Evolutionary conservation across 1,140 invertebrate genomes (phyloP), one percentile per base, ranked within the genome.

Genomic region (Hyposmocoma kahamanoa): DNA sequence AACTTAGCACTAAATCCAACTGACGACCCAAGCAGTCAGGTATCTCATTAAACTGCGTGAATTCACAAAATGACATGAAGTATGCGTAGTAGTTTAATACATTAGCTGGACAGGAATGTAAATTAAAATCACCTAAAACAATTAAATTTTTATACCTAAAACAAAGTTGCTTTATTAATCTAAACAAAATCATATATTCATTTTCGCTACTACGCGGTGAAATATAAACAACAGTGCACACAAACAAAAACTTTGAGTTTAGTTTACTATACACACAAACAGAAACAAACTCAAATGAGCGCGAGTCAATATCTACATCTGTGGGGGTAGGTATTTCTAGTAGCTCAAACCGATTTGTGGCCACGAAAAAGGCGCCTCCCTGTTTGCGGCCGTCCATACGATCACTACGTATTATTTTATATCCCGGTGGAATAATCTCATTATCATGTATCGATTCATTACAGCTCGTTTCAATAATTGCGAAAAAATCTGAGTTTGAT

Each of bases 121-220:
- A 36, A 17, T 36, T 36, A 36, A n/a, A n/a, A n/a, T n/a, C n/a
- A 18, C 38, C 38, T 41, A 34, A n/a, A n/a, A 41, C n/a, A 19
- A 41, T 20, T 9, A 41, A 6, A 6, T 41, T 41, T 9, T 21
- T 21, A 41, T 18, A 41, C 4, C 5, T 41, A 41, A 3, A 3
- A 41, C 38, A 41, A 41, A 6, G 9, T 20, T 41, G 38, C 20
- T 41, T 19, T 41, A 41, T 41, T 18, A 41, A 6, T 18, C 18
- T 41, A 19, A 41, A 41, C 18, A 41, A 21, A 19, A 41, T 10
- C 19, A 41, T 6, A 21, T 41, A 41, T 21, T 41, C 38, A 19
- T 21, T 20, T 20, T 18, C 38, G 2, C 18, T 41, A 19, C 38
- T 41, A 20, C 15, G 3, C 4, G 38, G 38, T 6, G 38, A 19